Evolutionary conservation across 2,113 vertebrate genomes (phyloP).

Genomic region (Camarhynchus parvulus): DNA sequence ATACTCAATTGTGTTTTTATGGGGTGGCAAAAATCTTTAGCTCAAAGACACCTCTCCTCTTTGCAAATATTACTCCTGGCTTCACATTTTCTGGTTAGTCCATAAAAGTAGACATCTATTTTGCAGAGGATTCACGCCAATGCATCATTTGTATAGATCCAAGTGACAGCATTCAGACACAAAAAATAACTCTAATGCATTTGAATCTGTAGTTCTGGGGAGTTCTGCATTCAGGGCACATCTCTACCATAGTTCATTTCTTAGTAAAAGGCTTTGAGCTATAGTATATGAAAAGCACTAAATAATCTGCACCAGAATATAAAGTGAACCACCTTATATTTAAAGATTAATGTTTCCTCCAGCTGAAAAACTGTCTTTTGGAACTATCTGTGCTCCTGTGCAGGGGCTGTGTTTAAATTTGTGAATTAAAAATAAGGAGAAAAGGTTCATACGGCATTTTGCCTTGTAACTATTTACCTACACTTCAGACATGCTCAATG

Average conservation of each 20-base stretch:
- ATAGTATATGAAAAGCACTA: conserved; percentile 49
- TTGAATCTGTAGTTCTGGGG: neutral
- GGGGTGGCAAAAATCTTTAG: neutral
- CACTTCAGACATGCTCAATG: neutral
- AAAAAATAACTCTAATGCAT: conserved; percentile 33
- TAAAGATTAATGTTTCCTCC: conserved; percentile 71
- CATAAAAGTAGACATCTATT: conserved; percentile 56
- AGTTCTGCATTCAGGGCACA: conserved; percentile 61
- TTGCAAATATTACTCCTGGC: conserved; percentile 10
- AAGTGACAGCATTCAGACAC: conserved; percentile 49
- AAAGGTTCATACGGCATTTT: neutral
- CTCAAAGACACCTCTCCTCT: neutral
- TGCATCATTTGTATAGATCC: conserved; percentile 20
- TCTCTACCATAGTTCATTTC: conserved; percentile 36
- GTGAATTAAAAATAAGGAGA: neutral
- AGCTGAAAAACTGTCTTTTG: neutral
- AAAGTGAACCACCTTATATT: conserved; percentile 56
- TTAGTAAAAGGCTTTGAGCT: conserved; percentile 64
- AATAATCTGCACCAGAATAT: conserved; percentile 32
- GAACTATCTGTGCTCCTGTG: neutral
- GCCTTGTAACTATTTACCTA: conserved; percentile 21
- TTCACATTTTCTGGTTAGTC: neutral
- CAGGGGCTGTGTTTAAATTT: neutral
- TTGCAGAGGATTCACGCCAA: conserved; percentile 3
- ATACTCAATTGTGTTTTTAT: neutral